Evolutionary conservation across 2,797 vertebrate genomes (phyloP).

Genomic region (Pseudochirops cupreus): DNA sequence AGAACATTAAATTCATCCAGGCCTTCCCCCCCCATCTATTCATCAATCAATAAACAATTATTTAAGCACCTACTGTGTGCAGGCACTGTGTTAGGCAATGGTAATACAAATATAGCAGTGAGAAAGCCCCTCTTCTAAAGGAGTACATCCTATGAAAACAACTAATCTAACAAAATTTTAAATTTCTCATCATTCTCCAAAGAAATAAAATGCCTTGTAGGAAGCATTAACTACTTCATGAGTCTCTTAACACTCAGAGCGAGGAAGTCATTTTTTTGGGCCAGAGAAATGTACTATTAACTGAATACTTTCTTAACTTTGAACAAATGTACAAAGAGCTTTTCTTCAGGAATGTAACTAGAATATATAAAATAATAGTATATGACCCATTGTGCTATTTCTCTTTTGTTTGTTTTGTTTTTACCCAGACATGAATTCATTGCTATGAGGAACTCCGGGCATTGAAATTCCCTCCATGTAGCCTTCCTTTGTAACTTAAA

Average conservation of each 20-base stretch:
- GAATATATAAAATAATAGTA: constrained; percentile 34
- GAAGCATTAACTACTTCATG: neutral
- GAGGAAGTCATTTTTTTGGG: constrained; percentile 48
- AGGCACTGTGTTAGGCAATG: neutral
- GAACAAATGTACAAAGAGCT: constrained; percentile 8
- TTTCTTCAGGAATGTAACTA: constrained; percentile 41
- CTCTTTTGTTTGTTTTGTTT: neutral
- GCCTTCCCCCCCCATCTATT: neutral
- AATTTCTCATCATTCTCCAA: neutral
- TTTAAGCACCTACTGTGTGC: neutral
- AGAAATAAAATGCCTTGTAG: neutral
- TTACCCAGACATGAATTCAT: neutral
- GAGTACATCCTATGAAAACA: neutral
- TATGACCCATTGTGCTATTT: constrained; percentile 35
- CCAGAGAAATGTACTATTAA: constrained; percentile 22
- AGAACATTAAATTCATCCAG: neutral
- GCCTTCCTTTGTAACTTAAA: neutral
- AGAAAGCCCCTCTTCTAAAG: neutral
- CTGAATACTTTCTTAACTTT: neutral
- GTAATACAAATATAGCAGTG: neutral
- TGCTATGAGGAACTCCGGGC: neutral
- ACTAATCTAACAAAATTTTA: neutral
- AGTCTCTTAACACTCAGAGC: neutral
- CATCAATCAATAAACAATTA: neutral
- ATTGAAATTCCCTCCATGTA: neutral